Conservation (phyloP, 2,113 vertebrate genomes). For the Willisornis vidua region DNA sequence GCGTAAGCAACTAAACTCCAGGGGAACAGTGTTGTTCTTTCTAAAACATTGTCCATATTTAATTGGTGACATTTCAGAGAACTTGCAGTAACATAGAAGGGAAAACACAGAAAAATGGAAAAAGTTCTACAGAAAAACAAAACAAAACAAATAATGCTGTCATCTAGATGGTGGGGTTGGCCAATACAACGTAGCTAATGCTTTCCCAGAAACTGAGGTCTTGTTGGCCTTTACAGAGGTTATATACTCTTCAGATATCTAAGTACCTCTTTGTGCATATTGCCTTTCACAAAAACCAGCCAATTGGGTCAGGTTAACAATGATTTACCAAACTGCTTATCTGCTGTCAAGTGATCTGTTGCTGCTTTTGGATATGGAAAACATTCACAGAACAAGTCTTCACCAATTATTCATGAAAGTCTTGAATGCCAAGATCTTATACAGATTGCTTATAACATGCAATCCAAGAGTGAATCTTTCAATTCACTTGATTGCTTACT, state of each 20-base stretch:
- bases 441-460: not conserved
- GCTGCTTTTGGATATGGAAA: not conserved
- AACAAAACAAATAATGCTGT: not conserved
- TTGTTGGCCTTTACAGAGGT: not conserved
- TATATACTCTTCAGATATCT: not conserved
- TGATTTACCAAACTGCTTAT: not conserved
- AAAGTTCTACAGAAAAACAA: not conserved
- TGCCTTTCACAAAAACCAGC: not conserved
- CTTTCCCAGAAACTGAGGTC: not conserved
- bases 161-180: not conserved
- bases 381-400: not conserved
- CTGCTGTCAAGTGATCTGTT: not conserved
- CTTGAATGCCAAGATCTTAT: not conserved
- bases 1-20: not conserved
- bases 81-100: not conserved
- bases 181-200: not conserved
- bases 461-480: not conserved
- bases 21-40: not conserved
- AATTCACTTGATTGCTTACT: constrained; percentile 2
- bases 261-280: not conserved
- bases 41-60: not conserved
- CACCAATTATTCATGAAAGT: not conserved
- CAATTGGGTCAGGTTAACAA: not conserved
- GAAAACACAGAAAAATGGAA: not conserved
- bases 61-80: not conserved